Conservation (phyloP, 2,888 invertebrate species). For the Nebria brevicollis region DNA sequence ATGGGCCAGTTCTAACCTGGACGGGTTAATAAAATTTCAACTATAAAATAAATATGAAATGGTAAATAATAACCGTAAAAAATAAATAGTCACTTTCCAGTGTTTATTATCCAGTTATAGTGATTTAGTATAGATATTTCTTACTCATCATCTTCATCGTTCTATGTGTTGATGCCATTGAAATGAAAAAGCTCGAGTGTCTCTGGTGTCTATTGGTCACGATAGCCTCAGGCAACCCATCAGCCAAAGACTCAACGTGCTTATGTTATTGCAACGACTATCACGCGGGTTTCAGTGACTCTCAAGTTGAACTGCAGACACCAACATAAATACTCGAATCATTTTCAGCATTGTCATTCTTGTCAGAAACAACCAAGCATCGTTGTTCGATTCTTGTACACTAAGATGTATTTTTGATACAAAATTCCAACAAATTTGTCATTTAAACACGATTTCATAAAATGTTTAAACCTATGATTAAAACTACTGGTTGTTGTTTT, state of each 20-base stretch:
- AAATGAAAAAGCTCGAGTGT: not conserved
- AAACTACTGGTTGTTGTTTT: too few species aligned
- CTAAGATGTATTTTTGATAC: not conserved
- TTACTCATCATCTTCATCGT: not conserved
- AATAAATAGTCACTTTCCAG: not conserved
- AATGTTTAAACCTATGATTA: too few species aligned
- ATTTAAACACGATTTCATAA: too few species aligned
- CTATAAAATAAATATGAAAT: not conserved
- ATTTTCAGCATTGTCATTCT: conserved; percentile 11
- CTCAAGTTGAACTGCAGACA: not conserved
- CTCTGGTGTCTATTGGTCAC: conserved; percentile 4
- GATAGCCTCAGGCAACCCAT: conserved; percentile 2
- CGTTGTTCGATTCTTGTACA: not conserved
- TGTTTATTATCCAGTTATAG: conserved; percentile 8
- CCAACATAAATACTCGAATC: conserved; percentile 18
- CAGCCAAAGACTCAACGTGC: not conserved
- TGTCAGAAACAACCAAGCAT: conserved; percentile 11
- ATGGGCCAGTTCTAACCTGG: not conserved
- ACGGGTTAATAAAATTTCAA: not conserved
- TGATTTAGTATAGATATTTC: conserved; percentile 7
- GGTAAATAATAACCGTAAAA: conserved; percentile 15
- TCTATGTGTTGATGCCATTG: not conserved
- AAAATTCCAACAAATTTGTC: too few species aligned
- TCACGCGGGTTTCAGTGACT: not conserved
- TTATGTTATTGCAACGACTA: conserved; percentile 10